A percentile compares a stretch with the other conserved stretches of the same genome.
Evolutionary conservation across 2,888 invertebrate species (phyloP).

Genomic region (Netelia virgata): DNA sequence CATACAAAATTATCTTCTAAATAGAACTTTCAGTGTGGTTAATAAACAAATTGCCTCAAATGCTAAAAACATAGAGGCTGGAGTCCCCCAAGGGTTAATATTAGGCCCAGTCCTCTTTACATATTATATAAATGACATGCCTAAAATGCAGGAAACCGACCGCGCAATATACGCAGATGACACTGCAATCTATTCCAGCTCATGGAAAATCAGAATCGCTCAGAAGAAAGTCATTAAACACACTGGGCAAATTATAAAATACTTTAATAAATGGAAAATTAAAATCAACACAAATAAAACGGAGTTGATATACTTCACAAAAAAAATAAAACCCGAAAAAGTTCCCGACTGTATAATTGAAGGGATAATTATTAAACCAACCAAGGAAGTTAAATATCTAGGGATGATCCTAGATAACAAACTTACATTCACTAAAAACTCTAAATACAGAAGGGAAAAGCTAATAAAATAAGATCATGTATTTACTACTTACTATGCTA

Average conservation of each 20-base stretch:
- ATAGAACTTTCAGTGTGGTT: neutral
- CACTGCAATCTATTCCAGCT: slow-evolving; percentile 62
- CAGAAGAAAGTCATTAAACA: neutral
- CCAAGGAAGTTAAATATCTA: too few relatives aligned
- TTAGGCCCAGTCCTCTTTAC: slow-evolving; percentile 67
- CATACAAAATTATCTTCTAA: neutral
- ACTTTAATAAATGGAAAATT: too few relatives aligned
- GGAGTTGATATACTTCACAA: too few relatives aligned
- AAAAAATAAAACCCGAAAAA: too few relatives aligned
- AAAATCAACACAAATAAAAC: too few relatives aligned
- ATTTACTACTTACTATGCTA: too few relatives aligned
- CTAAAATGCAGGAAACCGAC: slow-evolving; percentile 49
- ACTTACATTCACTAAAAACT: too few relatives aligned
- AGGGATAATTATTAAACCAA: too few relatives aligned
- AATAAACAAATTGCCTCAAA: neutral
- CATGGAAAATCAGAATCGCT: neutral
- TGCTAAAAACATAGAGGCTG: slow-evolving; percentile 73
- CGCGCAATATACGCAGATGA: slow-evolving; percentile 70
- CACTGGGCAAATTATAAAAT: neutral
- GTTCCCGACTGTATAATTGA: too few relatives aligned
- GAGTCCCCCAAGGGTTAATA: slow-evolving; percentile 70
- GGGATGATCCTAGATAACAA: too few relatives aligned
- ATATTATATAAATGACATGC: slow-evolving; percentile 67
- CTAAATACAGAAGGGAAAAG: too few relatives aligned
- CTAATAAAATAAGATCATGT: too few relatives aligned